Evolutionary conservation across 1,140 invertebrate genomes (phyloP).

Genomic region (Cherax quadricarinatus): DNA sequence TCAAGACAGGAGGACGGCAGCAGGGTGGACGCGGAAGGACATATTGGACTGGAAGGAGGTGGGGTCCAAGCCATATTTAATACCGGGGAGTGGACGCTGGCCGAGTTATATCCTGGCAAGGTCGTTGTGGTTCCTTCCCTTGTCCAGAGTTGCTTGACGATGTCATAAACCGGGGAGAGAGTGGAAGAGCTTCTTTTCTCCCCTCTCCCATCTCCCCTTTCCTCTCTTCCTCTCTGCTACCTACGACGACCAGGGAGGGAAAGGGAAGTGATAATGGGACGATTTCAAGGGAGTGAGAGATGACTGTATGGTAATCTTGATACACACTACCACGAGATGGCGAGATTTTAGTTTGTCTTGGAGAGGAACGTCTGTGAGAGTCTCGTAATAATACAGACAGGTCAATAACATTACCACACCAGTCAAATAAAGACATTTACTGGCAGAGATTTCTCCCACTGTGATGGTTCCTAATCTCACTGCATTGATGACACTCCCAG

Average conservation of each 20-base stretch:
- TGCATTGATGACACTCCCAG: too few relatives aligned
- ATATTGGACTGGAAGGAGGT: conserved; percentile 23
- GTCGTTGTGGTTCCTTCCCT: conserved; percentile 56
- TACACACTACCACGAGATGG: too few relatives aligned
- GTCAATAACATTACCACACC: too few relatives aligned
- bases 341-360: too few relatives aligned
- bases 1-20: conserved; percentile 17
- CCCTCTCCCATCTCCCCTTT: background rate
- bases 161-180: conserved; percentile 40
- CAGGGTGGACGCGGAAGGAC: conserved; percentile 45
- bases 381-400: too few relatives aligned
- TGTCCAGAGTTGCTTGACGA: conserved; percentile 51
- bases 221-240: background rate
- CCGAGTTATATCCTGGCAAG: conserved; percentile 49
- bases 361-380: too few relatives aligned
- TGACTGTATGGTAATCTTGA: background rate
- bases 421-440: too few relatives aligned
- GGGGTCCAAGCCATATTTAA: conserved; percentile 45
- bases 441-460: too few relatives aligned
- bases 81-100: conserved; percentile 57
- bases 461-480: too few relatives aligned
- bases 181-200: background rate
- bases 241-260: background rate
- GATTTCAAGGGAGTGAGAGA: background rate
- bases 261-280: background rate